phyloP scores from a whole-genome alignment of 2,113 vertebrate species.

The Jaculus jaculus region DNA sequence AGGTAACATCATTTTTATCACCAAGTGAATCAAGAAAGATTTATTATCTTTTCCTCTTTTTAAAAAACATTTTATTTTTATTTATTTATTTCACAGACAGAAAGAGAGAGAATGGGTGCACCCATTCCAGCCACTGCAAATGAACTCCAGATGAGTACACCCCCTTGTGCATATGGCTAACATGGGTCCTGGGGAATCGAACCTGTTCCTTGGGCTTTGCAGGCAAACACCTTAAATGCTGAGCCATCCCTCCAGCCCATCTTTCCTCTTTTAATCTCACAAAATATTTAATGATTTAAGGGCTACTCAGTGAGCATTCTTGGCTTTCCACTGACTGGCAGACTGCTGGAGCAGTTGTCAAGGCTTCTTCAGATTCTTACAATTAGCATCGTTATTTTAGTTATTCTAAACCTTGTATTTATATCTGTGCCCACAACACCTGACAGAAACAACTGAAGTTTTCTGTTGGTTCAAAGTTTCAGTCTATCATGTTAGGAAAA shows the following conservation, averaged over 20 bases:
- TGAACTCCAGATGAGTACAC: too few species aligned
- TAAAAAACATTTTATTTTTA: too few species aligned
- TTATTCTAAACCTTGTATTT: background rate
- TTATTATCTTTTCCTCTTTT: conserved; percentile 77
- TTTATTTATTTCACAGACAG: too few species aligned
- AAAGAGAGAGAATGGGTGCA: too few species aligned
- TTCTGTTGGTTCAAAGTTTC: background rate
- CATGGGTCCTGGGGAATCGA: too few species aligned
- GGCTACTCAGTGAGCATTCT: conserved; percentile 80
- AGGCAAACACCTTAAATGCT: too few species aligned
- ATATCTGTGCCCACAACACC: background rate
- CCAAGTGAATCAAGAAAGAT: conserved; percentile 78
- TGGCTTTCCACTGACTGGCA: conserved; percentile 76
- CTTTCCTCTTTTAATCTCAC: conserved; percentile 77
- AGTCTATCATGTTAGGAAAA: background rate
- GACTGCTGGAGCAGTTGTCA: conserved; percentile 71
- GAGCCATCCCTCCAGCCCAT: too few species aligned
- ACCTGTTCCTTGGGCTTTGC: too few species aligned
- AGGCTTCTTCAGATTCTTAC: conserved; percentile 70
- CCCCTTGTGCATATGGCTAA: too few species aligned
- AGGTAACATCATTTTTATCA: conserved; percentile 73
- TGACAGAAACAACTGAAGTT: background rate
- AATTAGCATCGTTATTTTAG: background rate
- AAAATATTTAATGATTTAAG: conserved; percentile 83
- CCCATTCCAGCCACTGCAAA: too few species aligned